These are phyloP conservation scores for Ostrea edulis DNA, from an alignment of 1,140 invertebrate species.

Conservation along the genomic window DNA sequence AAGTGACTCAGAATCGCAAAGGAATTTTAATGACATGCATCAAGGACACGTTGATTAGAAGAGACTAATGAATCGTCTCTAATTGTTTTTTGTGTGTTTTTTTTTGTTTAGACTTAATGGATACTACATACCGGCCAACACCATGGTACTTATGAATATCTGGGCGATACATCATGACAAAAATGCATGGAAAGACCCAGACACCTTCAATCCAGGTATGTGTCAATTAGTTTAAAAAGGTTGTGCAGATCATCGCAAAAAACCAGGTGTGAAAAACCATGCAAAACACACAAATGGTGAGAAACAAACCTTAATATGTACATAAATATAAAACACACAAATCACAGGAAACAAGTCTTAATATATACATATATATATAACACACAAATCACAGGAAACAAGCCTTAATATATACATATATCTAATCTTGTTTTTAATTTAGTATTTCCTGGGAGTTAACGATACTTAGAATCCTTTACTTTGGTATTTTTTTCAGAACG, in stretches of 20 bases:
- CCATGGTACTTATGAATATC: conserved; percentile 86
- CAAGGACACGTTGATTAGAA: conserved; percentile 1
- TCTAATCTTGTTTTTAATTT: too few species aligned
- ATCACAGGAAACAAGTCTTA: too few species aligned
- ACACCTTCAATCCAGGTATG: conserved; percentile 86
- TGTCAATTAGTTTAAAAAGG: not conserved
- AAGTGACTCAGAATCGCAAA: conserved; percentile 30
- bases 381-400: too few species aligned
- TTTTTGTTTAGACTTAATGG: conserved; percentile 52
- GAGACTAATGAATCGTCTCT: not conserved
- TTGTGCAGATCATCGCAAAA: too few species aligned
- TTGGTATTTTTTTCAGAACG: conserved; percentile 52
- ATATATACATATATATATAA: too few species aligned
- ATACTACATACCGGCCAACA: conserved; percentile 76
- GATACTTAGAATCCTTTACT: not conserved
- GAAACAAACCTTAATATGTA: too few species aligned
- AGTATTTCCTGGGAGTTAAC: too few species aligned
- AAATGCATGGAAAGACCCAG: conserved; percentile 85
- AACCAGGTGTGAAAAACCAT: too few species aligned
- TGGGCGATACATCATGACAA: conserved; percentile 91
- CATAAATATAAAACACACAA: too few species aligned
- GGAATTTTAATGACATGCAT: conserved; percentile 30
- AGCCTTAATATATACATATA: too few species aligned
- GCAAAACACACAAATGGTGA: too few species aligned
- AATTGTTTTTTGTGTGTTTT: not conserved